Conservation (phyloP, 2,797 vertebrate genomes). For the Darevskia nairensis region DNA sequence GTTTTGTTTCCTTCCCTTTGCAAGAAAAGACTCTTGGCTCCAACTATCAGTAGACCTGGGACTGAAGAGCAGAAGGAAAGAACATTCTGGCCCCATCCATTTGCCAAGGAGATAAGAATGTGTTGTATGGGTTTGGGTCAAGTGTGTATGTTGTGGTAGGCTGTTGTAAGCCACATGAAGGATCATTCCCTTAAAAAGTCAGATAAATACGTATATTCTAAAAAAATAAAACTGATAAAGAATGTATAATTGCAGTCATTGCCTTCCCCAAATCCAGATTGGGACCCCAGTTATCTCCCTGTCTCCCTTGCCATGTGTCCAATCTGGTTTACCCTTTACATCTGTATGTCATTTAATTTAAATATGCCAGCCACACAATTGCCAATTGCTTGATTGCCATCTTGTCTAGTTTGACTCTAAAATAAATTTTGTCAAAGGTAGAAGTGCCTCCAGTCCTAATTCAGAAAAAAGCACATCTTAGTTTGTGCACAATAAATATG, state of each 20-base stretch:
- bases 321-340: too few species aligned
- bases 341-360: too few species aligned
- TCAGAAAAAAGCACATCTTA: neutral
- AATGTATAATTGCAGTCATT: too few species aligned
- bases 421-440: too few species aligned
- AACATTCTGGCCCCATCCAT: neutral
- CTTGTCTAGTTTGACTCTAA: too few species aligned
- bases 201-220: neutral
- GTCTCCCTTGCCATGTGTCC: too few species aligned
- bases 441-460: neutral
- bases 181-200: neutral
- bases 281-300: too few species aligned
- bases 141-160: neutral
- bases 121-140: neutral
- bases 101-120: neutral
- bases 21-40: neutral
- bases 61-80: neutral
- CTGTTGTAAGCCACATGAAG: neutral
- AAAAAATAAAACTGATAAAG: neutral
- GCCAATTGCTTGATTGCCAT: too few species aligned
- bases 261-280: too few species aligned
- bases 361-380: too few species aligned
- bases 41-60: neutral
- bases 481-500: neutral
- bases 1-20: neutral